Base-by-base conservation (phyloP, 2,797 vertebrate genomes). In the Spinus olivaceus region DNA sequence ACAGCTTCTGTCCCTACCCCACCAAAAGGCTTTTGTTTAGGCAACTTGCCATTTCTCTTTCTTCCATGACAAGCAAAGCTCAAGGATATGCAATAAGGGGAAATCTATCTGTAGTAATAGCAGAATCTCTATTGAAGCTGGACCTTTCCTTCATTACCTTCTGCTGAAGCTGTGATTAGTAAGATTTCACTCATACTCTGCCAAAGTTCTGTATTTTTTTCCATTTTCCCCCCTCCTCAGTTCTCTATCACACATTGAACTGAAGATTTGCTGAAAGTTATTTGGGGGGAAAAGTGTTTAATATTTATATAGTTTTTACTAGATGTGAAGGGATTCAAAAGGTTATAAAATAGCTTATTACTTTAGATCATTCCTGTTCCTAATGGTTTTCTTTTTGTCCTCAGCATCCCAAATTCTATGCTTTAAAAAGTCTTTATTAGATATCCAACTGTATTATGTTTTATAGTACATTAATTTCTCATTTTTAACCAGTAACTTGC, bases 151-250 rank as follows among this genome's bases (percentile, higher is more conserved):
- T 79, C 25, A 23, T 63, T 57, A 5, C 42, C 19, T 80, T 70
- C 60, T 50, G 44, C 8, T 77, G 49, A 35, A 81, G 39, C 47
- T 37, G 12, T 23, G 20, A 74, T 65, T 47, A 78, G 11, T n/a
- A 32, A 79, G 37, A 49, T 7, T 53, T 41, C 22, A 33, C 12
- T 64, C 21, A 19, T 16, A 9, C 3, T 30, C 13, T 39, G 0
- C 18, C 5, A 4, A 51, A 66, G 12, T 49, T 79, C 42, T 49
- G 5, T 4, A 6, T 22, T 72, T n/a, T 27, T 76, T 20, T 37
- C 4, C 3, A 1, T 20, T 37, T 8, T 8, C 0, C 4, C 5
- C 3, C 19, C 9, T 24, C 16, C 33, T 22, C 0, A 0, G 9
- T 66, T 81, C 27, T 74, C 9, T 47, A 8, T 70, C 9, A 42